phyloP scores from a whole-genome alignment of 2,888 invertebrate species.

The Germaria angustata region DNA sequence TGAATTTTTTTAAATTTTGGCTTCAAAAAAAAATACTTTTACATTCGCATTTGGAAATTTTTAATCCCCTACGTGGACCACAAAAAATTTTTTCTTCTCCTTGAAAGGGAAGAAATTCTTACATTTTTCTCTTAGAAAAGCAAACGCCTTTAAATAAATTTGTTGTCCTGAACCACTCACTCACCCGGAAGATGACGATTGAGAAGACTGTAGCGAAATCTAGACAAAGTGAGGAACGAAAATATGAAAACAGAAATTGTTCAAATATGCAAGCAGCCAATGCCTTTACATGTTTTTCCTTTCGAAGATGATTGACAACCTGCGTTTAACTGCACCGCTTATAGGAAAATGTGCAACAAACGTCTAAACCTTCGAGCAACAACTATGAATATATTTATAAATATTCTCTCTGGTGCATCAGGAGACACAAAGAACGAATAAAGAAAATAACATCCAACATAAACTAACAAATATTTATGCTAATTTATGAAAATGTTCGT shows the following conservation, averaged over 20 bases:
- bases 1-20: no score
- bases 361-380: slow-evolving; percentile 16
- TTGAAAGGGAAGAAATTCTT: no score
- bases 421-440: slow-evolving; percentile 20
- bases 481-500: slow-evolving; percentile 68
- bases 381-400: slow-evolving; percentile 60
- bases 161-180: neutral
- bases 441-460: slow-evolving; percentile 30
- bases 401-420: slow-evolving; percentile 44
- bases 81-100: no score
- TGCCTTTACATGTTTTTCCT: slow-evolving; percentile 38
- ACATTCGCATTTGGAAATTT: no score
- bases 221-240: slow-evolving; percentile 32
- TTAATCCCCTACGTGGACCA: no score
- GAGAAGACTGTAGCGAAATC: slow-evolving; percentile 5
- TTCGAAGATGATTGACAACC: slow-evolving; percentile 66
- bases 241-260: slow-evolving; percentile 58
- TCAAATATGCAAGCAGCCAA: slow-evolving; percentile 46
- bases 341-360: slow-evolving; percentile 39
- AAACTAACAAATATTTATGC: slow-evolving; percentile 69
- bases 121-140: no score
- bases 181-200: neutral
- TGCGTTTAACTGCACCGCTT: slow-evolving; percentile 64
- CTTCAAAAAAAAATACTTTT: no score
- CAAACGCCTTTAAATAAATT: no score